These are phyloP conservation scores for Calliphora vicina DNA, from an alignment of 1,140 invertebrate species.

Conservation along the genomic window DNA sequence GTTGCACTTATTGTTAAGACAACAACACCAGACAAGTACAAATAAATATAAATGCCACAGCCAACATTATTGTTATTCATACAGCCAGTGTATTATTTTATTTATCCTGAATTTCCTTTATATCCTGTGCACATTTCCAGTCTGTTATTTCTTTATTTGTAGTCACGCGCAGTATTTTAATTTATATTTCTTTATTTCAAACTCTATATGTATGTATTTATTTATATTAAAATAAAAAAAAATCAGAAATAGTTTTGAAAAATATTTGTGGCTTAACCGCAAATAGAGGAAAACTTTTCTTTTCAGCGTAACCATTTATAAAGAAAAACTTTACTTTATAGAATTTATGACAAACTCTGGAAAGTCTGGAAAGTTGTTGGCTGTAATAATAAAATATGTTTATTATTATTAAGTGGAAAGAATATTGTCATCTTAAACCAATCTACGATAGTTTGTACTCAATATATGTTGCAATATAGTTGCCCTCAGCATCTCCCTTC, in stretches of 20 bases:
- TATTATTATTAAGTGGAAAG: too few relatives aligned
- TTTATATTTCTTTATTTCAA: background rate
- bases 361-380: too few relatives aligned
- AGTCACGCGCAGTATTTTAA: background rate
- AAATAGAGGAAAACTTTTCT: background rate
- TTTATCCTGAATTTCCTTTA: background rate
- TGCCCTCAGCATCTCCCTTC: too few relatives aligned
- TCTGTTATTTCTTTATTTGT: background rate
- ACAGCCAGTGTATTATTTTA: background rate
- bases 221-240: background rate
- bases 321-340: too few relatives aligned
- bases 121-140: background rate
- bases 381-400: too few relatives aligned
- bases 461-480: too few relatives aligned
- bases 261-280: background rate
- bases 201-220: too few relatives aligned
- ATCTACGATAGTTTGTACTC: too few relatives aligned
- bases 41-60: background rate
- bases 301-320: background rate
- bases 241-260: background rate
- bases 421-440: too few relatives aligned
- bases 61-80: background rate
- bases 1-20: background rate
- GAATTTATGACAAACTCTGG: too few relatives aligned
- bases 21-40: background rate